phyloP scores from a whole-genome alignment of 2,888 invertebrate genomes.

The Microdon myrmicae region DNA sequence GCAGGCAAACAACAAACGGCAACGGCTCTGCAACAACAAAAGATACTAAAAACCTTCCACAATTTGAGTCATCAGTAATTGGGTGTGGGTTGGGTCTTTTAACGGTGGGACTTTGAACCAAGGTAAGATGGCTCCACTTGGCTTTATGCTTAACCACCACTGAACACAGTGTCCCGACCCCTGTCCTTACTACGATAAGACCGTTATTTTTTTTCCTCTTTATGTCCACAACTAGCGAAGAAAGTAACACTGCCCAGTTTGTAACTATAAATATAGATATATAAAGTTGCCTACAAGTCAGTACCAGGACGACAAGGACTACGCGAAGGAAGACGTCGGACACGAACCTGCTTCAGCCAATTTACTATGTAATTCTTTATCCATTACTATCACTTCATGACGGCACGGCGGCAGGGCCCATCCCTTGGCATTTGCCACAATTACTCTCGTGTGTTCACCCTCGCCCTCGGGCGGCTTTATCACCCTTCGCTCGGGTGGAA shows the following conservation, averaged over 20 bases:
- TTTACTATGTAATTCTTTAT: constrained; percentile 65
- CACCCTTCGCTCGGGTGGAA: constrained; percentile 31
- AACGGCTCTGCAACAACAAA: constrained; percentile 1
- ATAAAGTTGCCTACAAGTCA: constrained; percentile 39
- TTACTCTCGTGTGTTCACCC: constrained; percentile 50
- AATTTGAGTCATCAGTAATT: constrained; percentile 52
- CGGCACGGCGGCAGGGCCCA: constrained; percentile 46
- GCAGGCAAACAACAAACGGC: constrained; percentile 14
- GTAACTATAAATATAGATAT: constrained; percentile 47
- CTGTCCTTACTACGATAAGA: no score
- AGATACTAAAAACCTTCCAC: constrained; percentile 39
- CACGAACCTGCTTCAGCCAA: constrained; percentile 62
- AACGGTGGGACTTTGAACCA: constrained; percentile 42
- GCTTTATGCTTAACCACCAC: constrained; percentile 43
- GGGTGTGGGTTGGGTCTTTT: constrained; percentile 48
- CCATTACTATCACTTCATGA: constrained; percentile 59
- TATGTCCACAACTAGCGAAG: constrained; percentile 25
- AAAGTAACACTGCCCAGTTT: constrained; percentile 47
- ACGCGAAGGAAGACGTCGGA: constrained; percentile 24
- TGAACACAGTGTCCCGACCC: constrained; percentile 10
- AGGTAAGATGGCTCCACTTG: constrained; percentile 50
- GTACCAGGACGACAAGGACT: constrained; percentile 25
- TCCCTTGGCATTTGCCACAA: constrained; percentile 52
- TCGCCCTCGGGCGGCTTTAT: constrained; percentile 49
- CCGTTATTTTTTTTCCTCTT: constrained; percentile 44